Evolutionary conservation across 2,113 vertebrate species (phyloP), one percentile per base, ranked within the genome.

Genomic region (Trogon surrucura): DNA sequence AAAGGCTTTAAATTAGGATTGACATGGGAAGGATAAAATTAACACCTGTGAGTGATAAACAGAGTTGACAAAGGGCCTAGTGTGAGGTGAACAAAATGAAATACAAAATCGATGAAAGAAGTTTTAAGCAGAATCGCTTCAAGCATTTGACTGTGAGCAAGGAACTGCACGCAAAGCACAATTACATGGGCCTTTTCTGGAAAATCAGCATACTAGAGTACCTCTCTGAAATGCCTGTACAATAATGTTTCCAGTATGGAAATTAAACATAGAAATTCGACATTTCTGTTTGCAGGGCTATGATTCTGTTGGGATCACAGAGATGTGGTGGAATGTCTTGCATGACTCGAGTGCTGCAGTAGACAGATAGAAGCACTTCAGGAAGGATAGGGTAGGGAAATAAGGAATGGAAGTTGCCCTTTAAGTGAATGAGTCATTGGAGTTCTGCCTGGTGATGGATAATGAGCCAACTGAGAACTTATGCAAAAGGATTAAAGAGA

Each of bases 151-250:
- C 61, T 54, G 26, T 54, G 60, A 71, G 22, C 15, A 86, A 86
- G 30, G 45, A 60, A 81, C 16, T 11, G 20, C 8, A 8, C 66
- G 78, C 10, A 57, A 86, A 77, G 8, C 11, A 66, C 8, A 44
- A 6, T 21, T 66, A 60, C 5, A 1, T 44, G 36, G 21, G 54
- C 4, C 2, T 56, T 78, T 66, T 61, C n/a, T n/a, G 19, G 30
- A 51, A 71, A 86, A 72, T 8, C 0, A 0, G 6, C 19, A 61
- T 56, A 11, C 4, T 20, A 61, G 41, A 21, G 10, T 61, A 10
- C 8, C n/a, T 66, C 58, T 81, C 21, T 15, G 11, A 51, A 80
- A 8, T 22, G 2, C 45, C 27, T 80, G 6, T 57, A 47, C 4
- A 58, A 26, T 18, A 51, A 26, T 14, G 16, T n/a, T 53, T 53